Percentiles rank a stretch among this genome's conserved stretches.
These are phyloP conservation scores for Trisateles emortualis DNA, from an alignment of 2,888 invertebrate species.

Conservation along the genomic window DNA sequence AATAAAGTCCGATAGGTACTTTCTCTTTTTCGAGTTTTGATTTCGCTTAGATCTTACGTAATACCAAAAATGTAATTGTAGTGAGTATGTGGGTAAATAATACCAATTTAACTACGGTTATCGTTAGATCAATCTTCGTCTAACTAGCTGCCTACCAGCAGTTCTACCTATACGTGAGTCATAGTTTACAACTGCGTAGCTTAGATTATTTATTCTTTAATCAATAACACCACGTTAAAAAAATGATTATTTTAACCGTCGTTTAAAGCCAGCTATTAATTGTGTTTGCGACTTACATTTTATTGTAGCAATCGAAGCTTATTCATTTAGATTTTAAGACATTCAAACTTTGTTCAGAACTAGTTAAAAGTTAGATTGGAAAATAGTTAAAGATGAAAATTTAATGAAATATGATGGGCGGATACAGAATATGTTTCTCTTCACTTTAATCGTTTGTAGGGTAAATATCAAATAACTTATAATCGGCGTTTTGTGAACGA, in stretches of 20 bases:
- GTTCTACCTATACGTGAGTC: constrained; percentile 37
- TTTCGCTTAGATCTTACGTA: constrained; percentile 50
- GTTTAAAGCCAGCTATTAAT: neutral
- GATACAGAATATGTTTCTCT: neutral
- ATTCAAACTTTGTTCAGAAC: neutral
- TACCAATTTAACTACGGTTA: constrained; percentile 42
- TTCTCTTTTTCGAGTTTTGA: constrained; percentile 68
- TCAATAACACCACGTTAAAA: constrained; percentile 28
- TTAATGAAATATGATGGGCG: neutral
- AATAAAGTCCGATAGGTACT: constrained; percentile 66
- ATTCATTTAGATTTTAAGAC: no score
- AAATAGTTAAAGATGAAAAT: neutral
- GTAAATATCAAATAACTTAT: constrained; percentile 2
- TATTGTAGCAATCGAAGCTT: no score
- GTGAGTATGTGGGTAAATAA: constrained; percentile 35
- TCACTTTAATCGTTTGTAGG: neutral
- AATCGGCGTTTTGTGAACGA: constrained; percentile 15
- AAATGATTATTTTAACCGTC: constrained; percentile 25
- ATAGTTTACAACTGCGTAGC: constrained; percentile 36
- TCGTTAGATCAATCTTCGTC: constrained; percentile 40
- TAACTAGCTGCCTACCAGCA: constrained; percentile 32
- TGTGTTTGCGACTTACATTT: neutral
- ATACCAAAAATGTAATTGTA: constrained; percentile 46
- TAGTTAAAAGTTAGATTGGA: neutral
- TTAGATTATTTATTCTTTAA: constrained; percentile 33